phyloP scores from a whole-genome alignment of 2,888 invertebrate species.

The Eumerus sabulonum region DNA sequence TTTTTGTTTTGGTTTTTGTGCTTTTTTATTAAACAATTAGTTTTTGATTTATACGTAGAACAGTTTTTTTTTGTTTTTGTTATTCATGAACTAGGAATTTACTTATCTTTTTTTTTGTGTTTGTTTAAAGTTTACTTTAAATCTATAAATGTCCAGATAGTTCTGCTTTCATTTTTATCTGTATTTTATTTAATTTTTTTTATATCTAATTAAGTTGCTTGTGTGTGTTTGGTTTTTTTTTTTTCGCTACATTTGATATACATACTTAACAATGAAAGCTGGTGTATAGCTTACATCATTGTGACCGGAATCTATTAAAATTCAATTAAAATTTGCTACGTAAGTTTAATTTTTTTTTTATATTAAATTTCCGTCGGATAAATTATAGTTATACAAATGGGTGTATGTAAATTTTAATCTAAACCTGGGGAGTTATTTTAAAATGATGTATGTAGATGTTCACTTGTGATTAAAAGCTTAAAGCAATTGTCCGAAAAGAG shows the following conservation, averaged over 20 bases:
- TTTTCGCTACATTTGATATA: too few species aligned
- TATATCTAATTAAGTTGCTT: constrained; percentile 32
- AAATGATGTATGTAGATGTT: constrained; percentile 15
- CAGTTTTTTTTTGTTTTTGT: constrained; percentile 40
- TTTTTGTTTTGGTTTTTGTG: constrained; percentile 36
- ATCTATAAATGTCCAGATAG: constrained; percentile 7
- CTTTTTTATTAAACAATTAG: constrained; percentile 29
- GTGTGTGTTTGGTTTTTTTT: too few species aligned
- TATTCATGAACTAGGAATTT: constrained; percentile 1
- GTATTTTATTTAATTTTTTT: constrained; percentile 28
- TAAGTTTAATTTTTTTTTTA: too few species aligned
- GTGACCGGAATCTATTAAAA: too few species aligned
- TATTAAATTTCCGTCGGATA: too few species aligned
- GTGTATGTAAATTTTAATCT: constrained; percentile 33
- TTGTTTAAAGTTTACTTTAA: constrained; percentile 12
- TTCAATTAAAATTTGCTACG: too few species aligned
- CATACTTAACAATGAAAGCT: too few species aligned
- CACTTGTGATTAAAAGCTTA: constrained; percentile 22
- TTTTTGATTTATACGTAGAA: constrained; percentile 11
- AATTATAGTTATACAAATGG: constrained; percentile 58
- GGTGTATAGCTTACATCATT: too few species aligned
- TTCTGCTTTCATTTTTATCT: too few species aligned
- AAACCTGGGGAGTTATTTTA: constrained; percentile 16
- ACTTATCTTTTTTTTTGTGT: constrained; percentile 13
- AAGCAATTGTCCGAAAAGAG: constrained; percentile 45